Base-by-base conservation (phyloP, 1,140 invertebrate species). In the Calephelis nemesis region DNA sequence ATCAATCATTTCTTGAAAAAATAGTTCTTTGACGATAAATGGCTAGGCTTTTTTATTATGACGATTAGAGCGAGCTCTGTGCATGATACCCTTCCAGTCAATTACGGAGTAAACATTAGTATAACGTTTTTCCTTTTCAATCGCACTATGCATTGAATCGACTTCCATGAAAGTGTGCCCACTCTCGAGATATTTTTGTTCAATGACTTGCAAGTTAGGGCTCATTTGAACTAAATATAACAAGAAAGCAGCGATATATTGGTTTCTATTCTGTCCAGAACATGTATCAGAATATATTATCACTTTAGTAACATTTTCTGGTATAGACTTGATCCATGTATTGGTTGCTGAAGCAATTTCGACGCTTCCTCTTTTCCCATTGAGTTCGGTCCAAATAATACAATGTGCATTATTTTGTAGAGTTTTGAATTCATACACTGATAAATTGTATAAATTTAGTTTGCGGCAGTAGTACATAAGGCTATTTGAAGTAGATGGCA, bases 131-230 rank as follows among this genome's bases (percentile, higher is more conserved):
- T 71, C 62, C 39, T 68, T 67, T 67, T 71, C 65, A 40, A 68
- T 71, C 3, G 60, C 65, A 68, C 65, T 71, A 48, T 71, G 70
- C 47, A 71, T 71, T 47, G 70, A 71, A 71, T 71, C 70, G 9
- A 71, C 70, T 39, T 71, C 70, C 65, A 71, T 68, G 47, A 54
- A 52, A n/a, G 40, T 70, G 42, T 71, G 58, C 6, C 69, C 65
- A 39, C 54, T 60, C 67, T 71, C 60, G 9, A 67, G 49, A 54
- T 67, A 71, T 45, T 71, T 71, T 67, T 71, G 65, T 60, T 60
- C 58, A 63, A 47, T 3, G 5, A 60, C 30, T 7, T 39, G 10
- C 19, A 39, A 30, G 30, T 8, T 60, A 9, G 19, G 15, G 58
- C 11, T 9, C 10, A 13, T 30, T 19, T 67, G 49, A 19, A 54